A percentile compares a stretch with the other conserved stretches of the same genome.
These are phyloP conservation scores for Apamea monoglypha DNA, from an alignment of 2,888 invertebrate genomes.

Conservation along the genomic window DNA sequence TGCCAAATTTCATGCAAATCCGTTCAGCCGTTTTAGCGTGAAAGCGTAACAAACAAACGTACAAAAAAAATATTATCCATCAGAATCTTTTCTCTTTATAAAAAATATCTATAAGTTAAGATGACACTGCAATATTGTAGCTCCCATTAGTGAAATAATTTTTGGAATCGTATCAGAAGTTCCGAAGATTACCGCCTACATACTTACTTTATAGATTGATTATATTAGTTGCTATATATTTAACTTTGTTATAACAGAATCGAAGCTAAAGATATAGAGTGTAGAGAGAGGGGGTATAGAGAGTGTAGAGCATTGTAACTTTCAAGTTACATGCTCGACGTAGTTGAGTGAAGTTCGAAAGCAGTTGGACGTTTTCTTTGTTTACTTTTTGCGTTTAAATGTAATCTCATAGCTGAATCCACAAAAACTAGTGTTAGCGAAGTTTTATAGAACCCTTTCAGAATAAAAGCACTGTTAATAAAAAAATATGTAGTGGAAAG, in stretches of 20 bases:
- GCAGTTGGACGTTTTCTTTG: slow-evolving; percentile 26
- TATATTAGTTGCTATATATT: neutral
- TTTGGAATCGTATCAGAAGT: neutral
- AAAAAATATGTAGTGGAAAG: neutral
- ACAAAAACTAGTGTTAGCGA: slow-evolving; percentile 6
- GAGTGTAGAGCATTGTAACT: too few relatives aligned
- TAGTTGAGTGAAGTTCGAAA: slow-evolving; percentile 1
- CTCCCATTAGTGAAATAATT: neutral
- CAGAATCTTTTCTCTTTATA: too few relatives aligned
- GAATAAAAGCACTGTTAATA: neutral
- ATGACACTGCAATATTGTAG: neutral
- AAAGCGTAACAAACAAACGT: neutral
- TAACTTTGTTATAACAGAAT: slow-evolving; percentile 30
- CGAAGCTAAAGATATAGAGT: neutral
- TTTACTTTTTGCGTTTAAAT: slow-evolving; percentile 30
- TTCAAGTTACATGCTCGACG: slow-evolving; percentile 13
- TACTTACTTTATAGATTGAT: neutral
- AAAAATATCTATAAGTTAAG: neutral
- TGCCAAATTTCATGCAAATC: too few relatives aligned
- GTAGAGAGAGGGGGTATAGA: too few relatives aligned
- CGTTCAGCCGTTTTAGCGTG: too few relatives aligned
- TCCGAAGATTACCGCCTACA: neutral
- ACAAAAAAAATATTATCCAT: too few relatives aligned
- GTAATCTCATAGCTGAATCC: slow-evolving; percentile 8
- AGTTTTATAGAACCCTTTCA: slow-evolving; percentile 10